phyloP scores from a whole-genome alignment of 1,140 invertebrate species.

The Contarinia nasturtii region DNA sequence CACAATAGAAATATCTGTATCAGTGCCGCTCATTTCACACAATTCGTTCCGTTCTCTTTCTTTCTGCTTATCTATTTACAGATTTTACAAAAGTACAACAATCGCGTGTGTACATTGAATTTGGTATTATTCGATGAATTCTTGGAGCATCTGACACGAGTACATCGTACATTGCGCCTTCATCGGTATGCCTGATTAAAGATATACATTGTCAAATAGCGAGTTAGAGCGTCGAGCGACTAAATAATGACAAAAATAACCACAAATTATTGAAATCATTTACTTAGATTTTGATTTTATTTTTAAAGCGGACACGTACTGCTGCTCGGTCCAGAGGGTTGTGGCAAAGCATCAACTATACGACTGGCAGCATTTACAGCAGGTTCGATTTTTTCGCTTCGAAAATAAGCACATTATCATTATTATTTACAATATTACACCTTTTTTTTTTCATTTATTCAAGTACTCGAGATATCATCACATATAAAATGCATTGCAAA shows the following conservation, averaged over 20 bases:
- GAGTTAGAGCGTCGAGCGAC: no score
- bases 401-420: no score
- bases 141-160: constrained; percentile 66
- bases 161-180: constrained; percentile 66
- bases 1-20: no score
- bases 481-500: neutral
- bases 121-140: constrained; percentile 81
- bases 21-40: no score
- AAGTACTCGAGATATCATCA: no score
- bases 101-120: constrained; percentile 42
- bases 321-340: constrained; percentile 68
- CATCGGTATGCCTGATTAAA: constrained; percentile 25
- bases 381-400: constrained; percentile 17
- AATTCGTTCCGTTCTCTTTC: neutral
- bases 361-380: constrained; percentile 55
- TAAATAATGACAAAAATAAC: neutral
- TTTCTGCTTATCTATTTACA: constrained; percentile 15
- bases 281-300: no score
- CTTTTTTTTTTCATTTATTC: neutral
- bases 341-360: constrained; percentile 61
- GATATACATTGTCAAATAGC: no score
- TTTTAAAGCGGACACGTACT: constrained; percentile 55
- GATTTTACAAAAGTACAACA: constrained; percentile 75
- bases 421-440: neutral
- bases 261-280: no score